Base-by-base conservation (phyloP, 2,888 invertebrate genomes). In the Apamea anceps region DNA sequence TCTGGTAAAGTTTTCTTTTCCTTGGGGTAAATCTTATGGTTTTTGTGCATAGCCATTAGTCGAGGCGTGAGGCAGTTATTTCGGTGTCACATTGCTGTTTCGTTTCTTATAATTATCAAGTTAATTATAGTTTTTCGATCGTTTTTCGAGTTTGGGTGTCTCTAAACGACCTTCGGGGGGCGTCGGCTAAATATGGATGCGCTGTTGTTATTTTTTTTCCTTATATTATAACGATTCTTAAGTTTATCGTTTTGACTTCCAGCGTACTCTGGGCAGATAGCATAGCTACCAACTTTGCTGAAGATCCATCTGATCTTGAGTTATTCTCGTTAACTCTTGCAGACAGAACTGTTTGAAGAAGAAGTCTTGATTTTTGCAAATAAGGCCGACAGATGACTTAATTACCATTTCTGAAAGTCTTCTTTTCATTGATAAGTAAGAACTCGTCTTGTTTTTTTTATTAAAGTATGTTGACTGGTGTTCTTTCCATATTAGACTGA, bases 31-130 rank as follows among this genome's bases (percentile, higher is more conserved):
- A 13, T 48, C 6, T 54, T 66, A 65, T 57, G 63, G 79, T 92
- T 92, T 93, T 93, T 92, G 89, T 89, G 80, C 81, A 83, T 79
- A 85, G 73, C 90, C 91, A 92, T 93, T 91, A 92, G 88, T 81
- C 71, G 89, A 86, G 87, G 89, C 90, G 91, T 88, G 91, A 91
- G 91, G 91, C 89, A 89, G 85, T 88, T 91, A 92, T 93, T 93
- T 91, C 80, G 80, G 92, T 91, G 88, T 91, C 86, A 88, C 85
- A 88, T 92, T 91, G 88, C 91, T 37, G 81, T 91, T 92, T 91
- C 90, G 90, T 89, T 86, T 83, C 82, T 81, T 85, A 83, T 83
- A 88, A 90, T 83, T 85, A 81, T 86, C 87, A 87, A 91, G 91
- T 91, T 91, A 91, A 90, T 85, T 87, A 88, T 85, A 81, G 84